These are phyloP conservation scores for Cassiopea xamachana DNA, from an alignment of 30 jellyfish, hydroid and myxozoan species.

Conservation along the genomic window DNA sequence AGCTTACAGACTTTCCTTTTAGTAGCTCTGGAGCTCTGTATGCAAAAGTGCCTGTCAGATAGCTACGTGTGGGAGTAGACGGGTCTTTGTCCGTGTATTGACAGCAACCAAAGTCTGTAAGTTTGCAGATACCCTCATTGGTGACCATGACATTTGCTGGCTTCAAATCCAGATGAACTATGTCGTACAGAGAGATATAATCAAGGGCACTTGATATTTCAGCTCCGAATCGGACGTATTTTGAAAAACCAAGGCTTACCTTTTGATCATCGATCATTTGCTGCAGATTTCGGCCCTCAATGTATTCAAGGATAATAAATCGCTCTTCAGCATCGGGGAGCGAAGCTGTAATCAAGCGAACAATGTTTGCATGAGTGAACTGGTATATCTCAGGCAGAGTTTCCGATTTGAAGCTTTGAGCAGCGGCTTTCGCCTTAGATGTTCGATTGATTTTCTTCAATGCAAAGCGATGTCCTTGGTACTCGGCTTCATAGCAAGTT, in stretches of 20 bases:
- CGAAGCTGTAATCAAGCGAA: constrained; percentile 73
- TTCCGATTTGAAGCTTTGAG: constrained; percentile 81
- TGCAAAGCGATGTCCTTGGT: constrained; percentile 60
- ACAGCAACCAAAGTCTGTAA: constrained; percentile 92
- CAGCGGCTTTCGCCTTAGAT: constrained; percentile 78
- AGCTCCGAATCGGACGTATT: constrained; percentile 41
- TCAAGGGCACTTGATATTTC: constrained; percentile 82
- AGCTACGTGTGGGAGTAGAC: constrained; percentile 53
- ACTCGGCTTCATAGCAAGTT: constrained; percentile 90
- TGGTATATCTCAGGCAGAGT: constrained; percentile 69
- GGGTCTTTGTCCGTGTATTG: constrained; percentile 75
- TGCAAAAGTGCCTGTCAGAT: constrained; percentile 91
- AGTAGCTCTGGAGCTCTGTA: constrained; percentile 95
- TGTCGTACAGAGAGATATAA: constrained; percentile 61
- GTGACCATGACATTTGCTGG: constrained; percentile 91
- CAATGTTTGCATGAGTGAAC: constrained; percentile 77
- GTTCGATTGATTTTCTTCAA: constrained; percentile 83
- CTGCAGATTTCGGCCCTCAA: constrained; percentile 87
- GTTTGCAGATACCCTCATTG: constrained; percentile 71
- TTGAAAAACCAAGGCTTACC: constrained; percentile 33
- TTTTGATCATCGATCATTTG: constrained; percentile 60
- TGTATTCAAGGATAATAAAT: constrained; percentile 69
- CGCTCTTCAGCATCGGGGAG: constrained; percentile 40
- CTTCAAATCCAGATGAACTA: constrained; percentile 84
- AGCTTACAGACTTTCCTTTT: constrained; percentile 73